phyloP scores from a whole-genome alignment of 2,888 invertebrate species.

The Eutolmus rufibarbis region DNA sequence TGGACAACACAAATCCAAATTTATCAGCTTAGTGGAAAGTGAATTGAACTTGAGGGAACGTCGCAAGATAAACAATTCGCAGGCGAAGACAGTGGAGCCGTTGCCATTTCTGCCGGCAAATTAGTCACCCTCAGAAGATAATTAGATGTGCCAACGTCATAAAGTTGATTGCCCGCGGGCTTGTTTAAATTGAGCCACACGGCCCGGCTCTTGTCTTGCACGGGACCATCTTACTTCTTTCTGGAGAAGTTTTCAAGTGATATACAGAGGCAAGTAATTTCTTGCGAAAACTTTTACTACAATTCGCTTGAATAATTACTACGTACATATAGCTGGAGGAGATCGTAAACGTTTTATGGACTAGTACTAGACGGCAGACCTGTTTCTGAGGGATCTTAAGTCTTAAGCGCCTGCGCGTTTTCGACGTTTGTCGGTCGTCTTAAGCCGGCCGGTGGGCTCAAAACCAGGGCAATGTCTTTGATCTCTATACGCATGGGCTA shows the following conservation, averaged over 20 bases:
- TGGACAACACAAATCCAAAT: not conserved
- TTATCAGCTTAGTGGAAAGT: not conserved
- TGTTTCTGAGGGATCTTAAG: not conserved
- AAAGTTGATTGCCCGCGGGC: slow-evolving; percentile 31
- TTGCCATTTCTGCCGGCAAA: not conserved
- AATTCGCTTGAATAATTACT: not conserved
- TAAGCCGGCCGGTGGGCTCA: not conserved
- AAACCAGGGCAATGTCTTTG: not conserved
- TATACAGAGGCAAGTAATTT: not conserved
- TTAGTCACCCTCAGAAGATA: slow-evolving; percentile 30
- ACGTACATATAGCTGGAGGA: not conserved
- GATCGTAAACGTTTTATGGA: slow-evolving; percentile 3
- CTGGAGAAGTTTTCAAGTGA: not conserved
- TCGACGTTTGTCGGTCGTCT: not conserved
- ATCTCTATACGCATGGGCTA: not conserved
- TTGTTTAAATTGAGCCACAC: not conserved
- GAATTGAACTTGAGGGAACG: not conserved
- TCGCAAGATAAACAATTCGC: not conserved
- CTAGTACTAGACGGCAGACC: not conserved
- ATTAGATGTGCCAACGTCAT: slow-evolving; percentile 30
- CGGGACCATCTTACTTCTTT: not conserved
- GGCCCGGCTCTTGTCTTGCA: not conserved
- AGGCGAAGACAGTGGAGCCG: not conserved
- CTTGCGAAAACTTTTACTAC: not conserved
- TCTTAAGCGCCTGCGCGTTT: not conserved